phyloP scores from a whole-genome alignment of 1,140 invertebrate species.

The Cydia amplana region DNA sequence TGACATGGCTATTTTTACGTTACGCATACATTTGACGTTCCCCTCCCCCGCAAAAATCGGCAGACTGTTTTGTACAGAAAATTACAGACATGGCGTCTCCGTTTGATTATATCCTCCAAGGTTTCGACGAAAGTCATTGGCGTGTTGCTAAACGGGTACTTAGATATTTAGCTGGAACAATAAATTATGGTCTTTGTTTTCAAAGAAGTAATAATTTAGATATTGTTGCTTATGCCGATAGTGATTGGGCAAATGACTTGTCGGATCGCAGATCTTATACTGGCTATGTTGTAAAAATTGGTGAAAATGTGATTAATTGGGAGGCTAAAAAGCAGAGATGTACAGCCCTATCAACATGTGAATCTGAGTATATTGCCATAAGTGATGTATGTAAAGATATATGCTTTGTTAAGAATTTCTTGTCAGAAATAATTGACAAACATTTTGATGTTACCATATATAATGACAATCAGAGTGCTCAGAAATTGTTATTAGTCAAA shows the following conservation, averaged over 20 bases:
- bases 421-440: conserved; percentile 29
- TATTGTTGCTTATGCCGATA: conserved; percentile 44
- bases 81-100: no score
- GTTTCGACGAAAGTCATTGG: no score
- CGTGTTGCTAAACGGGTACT: conserved; percentile 52
- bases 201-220: neutral
- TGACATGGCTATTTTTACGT: no score
- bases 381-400: conserved; percentile 38
- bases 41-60: no score
- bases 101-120: no score
- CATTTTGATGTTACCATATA: neutral
- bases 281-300: conserved; percentile 50
- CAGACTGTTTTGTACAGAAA: no score
- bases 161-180: neutral
- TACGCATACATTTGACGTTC: no score
- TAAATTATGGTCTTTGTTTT: conserved; percentile 2
- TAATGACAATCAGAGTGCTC: conserved; percentile 37
- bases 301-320: conserved; percentile 47
- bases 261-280: conserved; percentile 52
- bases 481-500: conserved; percentile 16
- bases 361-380: conserved; percentile 56
- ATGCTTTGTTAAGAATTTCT: conserved; percentile 30
- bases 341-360: conserved; percentile 50
- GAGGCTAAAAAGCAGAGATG: conserved; percentile 48
- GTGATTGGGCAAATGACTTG: conserved; percentile 60